Percentiles rank a stretch among this genome's conserved stretches.
Conservation (phyloP, 1,140 invertebrate species). For the Drosophila bifasciata region DNA sequence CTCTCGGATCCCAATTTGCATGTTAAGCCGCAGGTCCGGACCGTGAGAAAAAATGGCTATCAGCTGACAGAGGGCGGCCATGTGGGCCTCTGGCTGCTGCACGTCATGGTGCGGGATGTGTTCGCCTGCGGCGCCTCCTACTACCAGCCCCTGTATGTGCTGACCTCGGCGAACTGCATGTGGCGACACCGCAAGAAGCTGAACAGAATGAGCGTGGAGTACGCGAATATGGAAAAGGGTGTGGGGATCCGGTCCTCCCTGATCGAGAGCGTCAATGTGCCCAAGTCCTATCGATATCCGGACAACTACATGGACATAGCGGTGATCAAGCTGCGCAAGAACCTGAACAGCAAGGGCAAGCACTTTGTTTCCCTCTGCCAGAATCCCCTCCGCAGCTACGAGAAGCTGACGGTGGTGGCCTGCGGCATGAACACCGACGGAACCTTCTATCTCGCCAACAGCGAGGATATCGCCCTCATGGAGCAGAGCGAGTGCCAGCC, state of each 20-base stretch:
- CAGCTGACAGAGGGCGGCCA: conserved; percentile 7
- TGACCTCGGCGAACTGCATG: conserved; percentile 44
- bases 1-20: background rate
- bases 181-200: background rate
- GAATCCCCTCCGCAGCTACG: background rate
- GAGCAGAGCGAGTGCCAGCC: conserved; percentile 4
- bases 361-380: conserved; percentile 16
- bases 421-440: background rate
- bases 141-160: conserved; percentile 4
- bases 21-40: background rate
- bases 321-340: conserved; percentile 24
- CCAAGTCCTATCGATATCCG: conserved; percentile 7
- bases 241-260: background rate
- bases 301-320: conserved; percentile 46
- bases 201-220: conserved; percentile 12
- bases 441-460: background rate
- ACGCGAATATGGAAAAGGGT: background rate
- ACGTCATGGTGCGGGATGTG: conserved; percentile 8
- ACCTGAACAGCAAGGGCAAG: background rate
- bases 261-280: conserved; percentile 14
- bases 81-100: conserved; percentile 25
- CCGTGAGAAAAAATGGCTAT: conserved; percentile 10
- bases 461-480: conserved; percentile 4
- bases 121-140: conserved; percentile 42
- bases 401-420: conserved; percentile 14